phyloP scores from a whole-genome alignment of 2,888 invertebrate genomes.

The Drosophila gaucha region DNA sequence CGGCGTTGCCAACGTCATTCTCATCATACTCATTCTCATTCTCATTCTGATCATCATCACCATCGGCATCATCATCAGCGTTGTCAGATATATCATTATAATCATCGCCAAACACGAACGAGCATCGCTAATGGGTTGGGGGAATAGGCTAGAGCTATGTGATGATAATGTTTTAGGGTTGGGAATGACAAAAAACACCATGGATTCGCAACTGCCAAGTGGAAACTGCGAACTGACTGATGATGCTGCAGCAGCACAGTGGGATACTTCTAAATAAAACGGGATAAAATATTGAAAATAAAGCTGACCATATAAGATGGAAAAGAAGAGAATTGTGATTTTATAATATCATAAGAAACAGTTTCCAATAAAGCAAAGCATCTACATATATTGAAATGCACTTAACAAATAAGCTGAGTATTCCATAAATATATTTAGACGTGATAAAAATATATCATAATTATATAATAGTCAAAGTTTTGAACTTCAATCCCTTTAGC shows the following conservation, averaged over 20 bases:
- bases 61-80: slow-evolving; percentile 18
- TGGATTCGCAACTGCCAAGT: slow-evolving; percentile 10
- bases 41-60: slow-evolving; percentile 29
- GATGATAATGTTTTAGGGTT: slow-evolving; percentile 6
- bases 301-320: not conserved
- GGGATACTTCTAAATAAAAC: not conserved
- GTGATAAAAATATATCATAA: not conserved
- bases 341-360: not conserved
- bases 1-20: slow-evolving; percentile 45
- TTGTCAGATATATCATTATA: slow-evolving; percentile 12
- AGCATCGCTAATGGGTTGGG: slow-evolving; percentile 29
- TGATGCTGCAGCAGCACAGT: slow-evolving; percentile 24
- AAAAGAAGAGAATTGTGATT: not conserved
- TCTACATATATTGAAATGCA: too few relatives aligned
- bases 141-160: slow-evolving; percentile 15
- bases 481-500: too few relatives aligned
- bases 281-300: too few relatives aligned
- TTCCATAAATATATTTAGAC: too few relatives aligned
- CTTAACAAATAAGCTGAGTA: too few relatives aligned
- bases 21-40: slow-evolving; percentile 19
- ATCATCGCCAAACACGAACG: slow-evolving; percentile 33
- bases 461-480: too few relatives aligned
- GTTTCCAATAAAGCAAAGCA: too few relatives aligned
- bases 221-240: slow-evolving; percentile 38
- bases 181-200: slow-evolving; percentile 9